Percentiles rank a stretch among this genome's conserved stretches.
Conservation (phyloP, 2,888 invertebrate genomes). For the Miltochrista miniata region DNA sequence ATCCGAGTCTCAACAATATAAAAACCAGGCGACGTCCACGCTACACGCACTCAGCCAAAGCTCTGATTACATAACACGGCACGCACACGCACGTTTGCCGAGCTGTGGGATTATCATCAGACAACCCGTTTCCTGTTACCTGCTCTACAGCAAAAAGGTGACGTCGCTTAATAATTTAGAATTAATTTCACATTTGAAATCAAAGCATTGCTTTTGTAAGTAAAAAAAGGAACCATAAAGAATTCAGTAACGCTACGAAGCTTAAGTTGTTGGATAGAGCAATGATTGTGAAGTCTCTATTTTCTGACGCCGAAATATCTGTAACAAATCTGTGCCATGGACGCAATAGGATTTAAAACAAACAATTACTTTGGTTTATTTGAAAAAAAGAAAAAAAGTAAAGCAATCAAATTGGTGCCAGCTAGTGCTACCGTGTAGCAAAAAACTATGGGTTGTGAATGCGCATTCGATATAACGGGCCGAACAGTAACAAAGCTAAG, state of each 20-base stretch:
- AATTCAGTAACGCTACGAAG: slow-evolving; percentile 22
- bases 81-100: slow-evolving; percentile 54
- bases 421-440: slow-evolving; percentile 43
- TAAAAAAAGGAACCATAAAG: slow-evolving; percentile 31
- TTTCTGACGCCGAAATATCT: slow-evolving; percentile 70
- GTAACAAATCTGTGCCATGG: slow-evolving; percentile 75
- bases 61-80: slow-evolving; percentile 62
- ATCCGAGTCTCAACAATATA: slow-evolving; percentile 56
- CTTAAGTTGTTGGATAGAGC: slow-evolving; percentile 50
- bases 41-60: slow-evolving; percentile 57
- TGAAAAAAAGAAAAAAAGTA: slow-evolving; percentile 77
- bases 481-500: slow-evolving; percentile 45
- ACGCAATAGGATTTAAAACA: slow-evolving; percentile 79
- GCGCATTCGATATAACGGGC: slow-evolving; percentile 60
- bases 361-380: slow-evolving; percentile 82
- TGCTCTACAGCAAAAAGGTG: slow-evolving; percentile 74
- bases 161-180: slow-evolving; percentile 69
- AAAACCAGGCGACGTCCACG: slow-evolving; percentile 67
- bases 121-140: slow-evolving; percentile 82
- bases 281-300: slow-evolving; percentile 75
- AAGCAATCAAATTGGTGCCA: slow-evolving; percentile 80
- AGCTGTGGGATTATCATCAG: slow-evolving; percentile 73
- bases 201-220: slow-evolving; percentile 42
- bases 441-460: slow-evolving; percentile 61
- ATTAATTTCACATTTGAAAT: slow-evolving; percentile 76